Conservation (phyloP, 2,888 invertebrate species). For the Arctia plantaginis region DNA sequence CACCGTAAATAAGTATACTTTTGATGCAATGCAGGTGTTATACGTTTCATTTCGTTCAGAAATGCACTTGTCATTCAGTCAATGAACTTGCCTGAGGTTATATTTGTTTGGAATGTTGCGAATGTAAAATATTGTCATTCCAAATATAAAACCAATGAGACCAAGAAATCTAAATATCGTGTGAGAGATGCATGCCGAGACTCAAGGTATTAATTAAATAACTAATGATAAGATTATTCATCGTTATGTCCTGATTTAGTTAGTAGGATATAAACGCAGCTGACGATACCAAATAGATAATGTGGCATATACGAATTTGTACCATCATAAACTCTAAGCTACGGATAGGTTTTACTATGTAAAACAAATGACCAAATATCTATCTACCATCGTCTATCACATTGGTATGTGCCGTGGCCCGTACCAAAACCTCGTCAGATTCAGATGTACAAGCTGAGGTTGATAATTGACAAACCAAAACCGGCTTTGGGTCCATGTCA, state of each 20-base stretch:
- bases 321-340: too few species aligned
- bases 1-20: slow-evolving; percentile 44
- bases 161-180: neutral
- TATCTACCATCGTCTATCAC: too few species aligned
- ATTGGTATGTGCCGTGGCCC: too few species aligned
- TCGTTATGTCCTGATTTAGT: neutral
- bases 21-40: slow-evolving; percentile 52
- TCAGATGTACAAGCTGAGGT: too few species aligned
- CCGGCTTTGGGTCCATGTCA: too few species aligned
- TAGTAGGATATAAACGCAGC: too few species aligned
- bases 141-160: slow-evolving; percentile 1
- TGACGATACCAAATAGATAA: neutral
- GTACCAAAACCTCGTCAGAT: too few species aligned
- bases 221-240: neutral
- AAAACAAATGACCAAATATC: too few species aligned
- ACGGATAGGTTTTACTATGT: too few species aligned
- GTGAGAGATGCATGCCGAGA: neutral
- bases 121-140: slow-evolving; percentile 25
- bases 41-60: slow-evolving; percentile 60
- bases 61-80: slow-evolving; percentile 53
- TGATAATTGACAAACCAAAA: too few species aligned
- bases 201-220: neutral
- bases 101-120: slow-evolving; percentile 30
- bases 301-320: too few species aligned
- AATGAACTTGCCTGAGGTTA: slow-evolving; percentile 46